Base-by-base conservation (phyloP, 2,113 vertebrate species). In the Pongo abelii region DNA sequence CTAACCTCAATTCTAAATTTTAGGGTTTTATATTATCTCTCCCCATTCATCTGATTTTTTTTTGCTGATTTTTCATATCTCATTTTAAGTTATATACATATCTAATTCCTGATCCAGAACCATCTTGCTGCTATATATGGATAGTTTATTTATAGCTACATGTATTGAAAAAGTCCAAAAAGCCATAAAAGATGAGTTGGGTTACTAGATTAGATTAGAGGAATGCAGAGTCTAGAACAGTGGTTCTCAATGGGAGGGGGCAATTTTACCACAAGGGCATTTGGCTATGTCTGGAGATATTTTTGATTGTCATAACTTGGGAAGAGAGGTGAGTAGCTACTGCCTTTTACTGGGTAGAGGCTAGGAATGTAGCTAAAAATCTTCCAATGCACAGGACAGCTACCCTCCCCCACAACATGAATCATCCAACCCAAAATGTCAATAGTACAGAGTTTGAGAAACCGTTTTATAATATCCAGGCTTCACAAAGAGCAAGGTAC, bases 1-100 rank as follows among this genome's bases (percentile, higher is more conserved):
- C 43, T 87, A 94, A 78, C 11, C 72, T 80, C 25, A 52, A 27
- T 43, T 94, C 18, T 91, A 52, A 79, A 80, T 77, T 87, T 96
- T 78, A 93, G 5, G 0, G 22, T 93, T 69, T 35, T 80, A 59
- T 95, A 91, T 69, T 59, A 61, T 61, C 50, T 35, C 38, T 35
- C 43, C 64, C 25, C 38, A 32, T 64, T 86, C 48, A 4, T 38
- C 6, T 17, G 35, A 38, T 93, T 72, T 20, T 59, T 94, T 87
- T 92, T 57, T 43, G 77, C 59, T 80, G 30, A 67, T 59, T 91
- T 91, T 88, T 67, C 2, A 52, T 93, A 74, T 67, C 5, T 93
- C 22, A 32, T 93, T 93, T 84, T 72, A 81, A 25, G 84, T 22
- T 78, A 46, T 57, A 18, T 48, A 3, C 27, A 50, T 50, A 40